Evolutionary conservation across 2,888 invertebrate genomes (phyloP).

Genomic region (Tinea pellionella): DNA sequence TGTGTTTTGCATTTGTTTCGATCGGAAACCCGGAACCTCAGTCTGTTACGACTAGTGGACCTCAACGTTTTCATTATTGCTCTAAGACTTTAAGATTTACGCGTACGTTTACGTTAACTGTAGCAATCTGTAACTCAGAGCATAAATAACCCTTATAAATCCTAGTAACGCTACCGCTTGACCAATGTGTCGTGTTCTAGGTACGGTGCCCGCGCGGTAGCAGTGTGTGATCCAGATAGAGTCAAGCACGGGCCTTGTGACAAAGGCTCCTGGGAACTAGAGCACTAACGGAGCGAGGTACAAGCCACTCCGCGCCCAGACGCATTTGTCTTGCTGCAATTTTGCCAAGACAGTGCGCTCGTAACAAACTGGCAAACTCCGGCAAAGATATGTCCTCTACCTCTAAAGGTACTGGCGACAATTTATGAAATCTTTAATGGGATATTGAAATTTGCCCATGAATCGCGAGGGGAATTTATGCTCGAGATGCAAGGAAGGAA

Average conservation of each 20-base stretch:
- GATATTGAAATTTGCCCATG: slow-evolving; percentile 27
- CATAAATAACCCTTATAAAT: not conserved
- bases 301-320: slow-evolving; percentile 24
- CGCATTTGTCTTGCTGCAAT: slow-evolving; percentile 30
- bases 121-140: too few species aligned
- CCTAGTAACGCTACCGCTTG: not conserved
- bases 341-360: slow-evolving; percentile 13
- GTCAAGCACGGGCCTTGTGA: slow-evolving; percentile 21
- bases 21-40: too few species aligned
- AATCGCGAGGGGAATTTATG: slow-evolving; percentile 21
- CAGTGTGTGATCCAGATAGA: slow-evolving; percentile 44
- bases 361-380: slow-evolving; percentile 8
- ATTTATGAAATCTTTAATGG: slow-evolving; percentile 31
- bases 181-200: not conserved
- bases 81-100: too few species aligned
- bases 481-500: slow-evolving; percentile 28
- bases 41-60: too few species aligned
- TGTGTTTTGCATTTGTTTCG: too few species aligned
- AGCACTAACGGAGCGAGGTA: slow-evolving; percentile 37
- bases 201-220: slow-evolving; percentile 21
- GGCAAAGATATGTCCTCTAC: not conserved
- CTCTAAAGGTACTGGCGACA: slow-evolving; percentile 18
- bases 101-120: too few species aligned
- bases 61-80: too few species aligned
- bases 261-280: slow-evolving; percentile 45